phyloP scores from a whole-genome alignment of 1,140 invertebrate genomes.

The Dendrolimus kikuchii region DNA sequence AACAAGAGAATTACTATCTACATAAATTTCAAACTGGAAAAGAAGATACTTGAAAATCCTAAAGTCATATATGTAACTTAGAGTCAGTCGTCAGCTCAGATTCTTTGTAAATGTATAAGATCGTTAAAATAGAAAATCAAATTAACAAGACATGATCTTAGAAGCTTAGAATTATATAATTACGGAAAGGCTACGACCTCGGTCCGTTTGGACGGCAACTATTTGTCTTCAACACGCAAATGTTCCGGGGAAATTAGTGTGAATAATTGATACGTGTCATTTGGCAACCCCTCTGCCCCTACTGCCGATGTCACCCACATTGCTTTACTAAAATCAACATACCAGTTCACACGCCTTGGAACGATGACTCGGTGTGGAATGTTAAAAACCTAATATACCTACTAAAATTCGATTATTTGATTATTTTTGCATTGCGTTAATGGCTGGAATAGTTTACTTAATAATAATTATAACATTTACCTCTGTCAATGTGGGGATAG shows the following conservation, averaged over 20 bases:
- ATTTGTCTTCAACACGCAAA: constrained; percentile 67
- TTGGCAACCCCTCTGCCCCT: constrained; percentile 59
- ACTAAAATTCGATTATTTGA: no score
- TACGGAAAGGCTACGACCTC: constrained; percentile 39
- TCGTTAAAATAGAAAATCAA: background rate
- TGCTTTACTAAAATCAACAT: constrained; percentile 35
- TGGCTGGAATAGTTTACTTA: no score
- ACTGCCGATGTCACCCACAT: constrained; percentile 21
- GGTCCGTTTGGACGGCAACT: constrained; percentile 35
- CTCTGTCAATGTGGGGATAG: no score
- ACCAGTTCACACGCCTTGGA: constrained; percentile 11
- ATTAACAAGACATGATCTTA: background rate
- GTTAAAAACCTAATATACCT: no score
- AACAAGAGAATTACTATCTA: no score
- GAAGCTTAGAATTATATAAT: constrained; percentile 28
- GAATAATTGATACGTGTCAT: constrained; percentile 71
- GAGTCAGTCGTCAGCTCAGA: no score
- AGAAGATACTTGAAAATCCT: no score
- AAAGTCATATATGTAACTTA: no score
- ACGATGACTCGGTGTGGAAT: background rate
- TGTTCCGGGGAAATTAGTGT: constrained; percentile 61
- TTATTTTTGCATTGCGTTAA: no score
- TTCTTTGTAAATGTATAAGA: no score
- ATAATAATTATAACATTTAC: no score
- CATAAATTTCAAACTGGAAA: no score